Conservation (phyloP, 1,140 invertebrate genomes). For the Cotesia chilonis region DNA sequence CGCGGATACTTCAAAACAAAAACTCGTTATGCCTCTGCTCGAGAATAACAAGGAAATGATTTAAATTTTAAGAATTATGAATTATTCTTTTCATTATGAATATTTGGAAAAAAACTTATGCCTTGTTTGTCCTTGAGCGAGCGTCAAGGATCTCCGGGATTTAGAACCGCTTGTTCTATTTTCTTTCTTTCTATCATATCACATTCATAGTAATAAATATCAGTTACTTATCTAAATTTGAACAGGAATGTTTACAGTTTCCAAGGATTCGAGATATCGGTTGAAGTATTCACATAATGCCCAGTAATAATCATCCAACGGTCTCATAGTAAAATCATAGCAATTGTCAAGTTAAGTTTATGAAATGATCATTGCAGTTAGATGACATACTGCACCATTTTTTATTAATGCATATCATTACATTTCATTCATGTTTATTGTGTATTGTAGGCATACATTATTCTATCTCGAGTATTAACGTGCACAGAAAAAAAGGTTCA, state of each 20-base stretch:
- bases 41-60: background rate
- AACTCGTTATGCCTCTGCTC: slow-evolving; percentile 2
- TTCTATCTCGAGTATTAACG: too few species aligned
- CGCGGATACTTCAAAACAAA: slow-evolving; percentile 12
- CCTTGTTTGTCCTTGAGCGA: background rate
- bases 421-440: too few species aligned
- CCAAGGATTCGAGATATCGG: background rate
- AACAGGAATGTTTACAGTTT: background rate
- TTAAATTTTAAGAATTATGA: too few species aligned
- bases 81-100: background rate
- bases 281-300: slow-evolving; percentile 24
- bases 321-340: background rate
- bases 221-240: too few species aligned
- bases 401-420: too few species aligned
- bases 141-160: background rate
- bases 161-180: slow-evolving; percentile 8
- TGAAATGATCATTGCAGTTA: slow-evolving; percentile 29
- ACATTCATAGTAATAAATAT: background rate
- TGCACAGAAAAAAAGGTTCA: too few species aligned
- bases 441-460: too few species aligned
- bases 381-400: slow-evolving; percentile 29
- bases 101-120: slow-evolving; percentile 7
- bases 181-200: background rate
- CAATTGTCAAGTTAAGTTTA: background rate
- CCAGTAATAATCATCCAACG: slow-evolving; percentile 5